These are phyloP conservation scores for Ceratina calcarata DNA, from an alignment of 1,140 invertebrate genomes.

Conservation along the genomic window DNA sequence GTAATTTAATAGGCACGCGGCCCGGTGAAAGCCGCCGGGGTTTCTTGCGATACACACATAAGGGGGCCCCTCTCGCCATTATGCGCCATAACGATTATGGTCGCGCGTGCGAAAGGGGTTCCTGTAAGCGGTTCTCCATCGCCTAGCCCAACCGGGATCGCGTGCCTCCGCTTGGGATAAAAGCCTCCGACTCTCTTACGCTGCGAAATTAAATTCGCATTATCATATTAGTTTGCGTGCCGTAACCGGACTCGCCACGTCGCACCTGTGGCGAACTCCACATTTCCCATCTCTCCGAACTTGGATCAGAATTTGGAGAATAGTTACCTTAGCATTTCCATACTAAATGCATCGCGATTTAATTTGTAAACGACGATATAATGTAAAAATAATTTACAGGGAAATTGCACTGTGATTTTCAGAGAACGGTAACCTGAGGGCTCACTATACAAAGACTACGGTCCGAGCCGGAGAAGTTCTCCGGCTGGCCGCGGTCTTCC, in stretches of 20 bases:
- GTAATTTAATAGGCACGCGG: conserved; percentile 71
- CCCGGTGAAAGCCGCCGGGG: conserved; percentile 69
- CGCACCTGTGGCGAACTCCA: too few species aligned
- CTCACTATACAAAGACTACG: conserved; percentile 79
- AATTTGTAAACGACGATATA: background rate
- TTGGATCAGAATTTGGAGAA: too few species aligned
- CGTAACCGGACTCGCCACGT: too few species aligned
- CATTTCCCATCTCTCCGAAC: too few species aligned
- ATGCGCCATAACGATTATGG: conserved; percentile 63
- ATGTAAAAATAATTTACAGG: background rate
- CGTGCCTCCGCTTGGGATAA: too few species aligned
- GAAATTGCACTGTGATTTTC: conserved; percentile 53
- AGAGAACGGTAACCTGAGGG: conserved; percentile 77
- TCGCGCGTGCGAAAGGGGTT: conserved; percentile 51
- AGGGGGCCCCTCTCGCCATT: conserved; percentile 63
- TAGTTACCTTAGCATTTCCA: too few species aligned
- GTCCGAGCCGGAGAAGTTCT: conserved; percentile 77
- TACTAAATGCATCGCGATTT: background rate
- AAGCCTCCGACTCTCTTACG: too few species aligned
- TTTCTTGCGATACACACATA: conserved; percentile 48
- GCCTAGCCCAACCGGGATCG: too few species aligned
- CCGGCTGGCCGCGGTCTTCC: conserved; percentile 78
- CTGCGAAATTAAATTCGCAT: too few species aligned
- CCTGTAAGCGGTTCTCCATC: conserved; percentile 12
- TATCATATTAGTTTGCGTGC: too few species aligned